Conservation (phyloP, 2,113 vertebrate genomes). For the Irena cyanogastra region DNA sequence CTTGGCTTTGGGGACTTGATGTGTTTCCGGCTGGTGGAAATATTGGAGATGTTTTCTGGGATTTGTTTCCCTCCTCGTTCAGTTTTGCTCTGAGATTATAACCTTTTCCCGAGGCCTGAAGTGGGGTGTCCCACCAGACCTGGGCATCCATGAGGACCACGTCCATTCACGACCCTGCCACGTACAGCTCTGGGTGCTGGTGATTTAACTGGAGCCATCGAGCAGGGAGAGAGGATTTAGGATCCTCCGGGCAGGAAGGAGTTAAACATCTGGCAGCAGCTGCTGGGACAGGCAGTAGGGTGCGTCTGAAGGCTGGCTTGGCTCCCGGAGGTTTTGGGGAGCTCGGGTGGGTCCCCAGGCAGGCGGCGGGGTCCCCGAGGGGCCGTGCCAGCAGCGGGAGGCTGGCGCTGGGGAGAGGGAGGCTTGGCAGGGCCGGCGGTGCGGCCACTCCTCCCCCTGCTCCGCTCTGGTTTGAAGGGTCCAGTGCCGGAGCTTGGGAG, state of each 20-base stretch:
- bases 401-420: not conserved
- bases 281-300: not conserved
- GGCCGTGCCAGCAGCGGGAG: not conserved
- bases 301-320: not conserved
- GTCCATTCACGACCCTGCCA: accelerated
- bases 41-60: not conserved
- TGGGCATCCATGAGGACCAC: accelerated
- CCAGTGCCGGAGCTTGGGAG: conserved; percentile 16
- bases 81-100: not conserved
- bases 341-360: not conserved
- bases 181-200: accelerated
- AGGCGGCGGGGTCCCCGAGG: not conserved
- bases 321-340: not conserved
- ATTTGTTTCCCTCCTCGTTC: not conserved
- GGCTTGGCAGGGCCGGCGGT: not conserved
- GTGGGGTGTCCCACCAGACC: not conserved
- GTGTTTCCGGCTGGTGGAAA: not conserved
- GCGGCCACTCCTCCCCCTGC: conserved; percentile 53
- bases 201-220: not conserved
- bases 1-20: not conserved
- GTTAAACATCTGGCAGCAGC: conserved; percentile 17
- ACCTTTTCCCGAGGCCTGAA: not conserved
- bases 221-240: not conserved
- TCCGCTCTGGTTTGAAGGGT: conserved; percentile 37
- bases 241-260: not conserved